Evolutionary conservation across 2,888 invertebrate species (phyloP), one percentile per base, ranked within the genome.

Genomic region (Lithosia quadra): DNA sequence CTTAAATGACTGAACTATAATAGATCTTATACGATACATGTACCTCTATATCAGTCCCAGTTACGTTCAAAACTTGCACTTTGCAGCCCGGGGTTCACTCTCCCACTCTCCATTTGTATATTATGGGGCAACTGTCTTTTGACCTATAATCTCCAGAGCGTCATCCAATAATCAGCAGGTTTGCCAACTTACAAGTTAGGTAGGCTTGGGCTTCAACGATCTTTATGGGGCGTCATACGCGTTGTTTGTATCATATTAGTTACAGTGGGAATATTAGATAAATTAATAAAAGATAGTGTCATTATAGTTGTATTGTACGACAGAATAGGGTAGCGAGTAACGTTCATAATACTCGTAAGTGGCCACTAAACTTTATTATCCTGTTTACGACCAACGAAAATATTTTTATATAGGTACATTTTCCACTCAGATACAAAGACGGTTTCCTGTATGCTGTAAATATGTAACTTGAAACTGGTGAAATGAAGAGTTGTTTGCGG

Each of bases 281-380:
- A 86, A 89, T 88, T 85, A 84, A 82, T 81, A 79, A 79, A 79
- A 83, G 83, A 82, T 82, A 78, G 73, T 71, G 55, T 79, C 76
- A 80, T 76, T 77, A 82, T 71, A 75, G 79, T 69, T 77, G 76
- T 78, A 82, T 80, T 80, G 65, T 78, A 78, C 74, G 75, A 78
- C 72, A 75, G 70, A 68, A 67, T 80, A 81, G 80, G 75, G 73
- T 75, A 80, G 72, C 76, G 82, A 79, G n/a, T 60, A 36, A 60
- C 78, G 81, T 85, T 87, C 89, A 88, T 90, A 18, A 24, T n/a
- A 83, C 78, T 81, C 79, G 82, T 86, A 90, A 92, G 91, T 90
- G 90, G 88, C 87, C 84, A 90, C 91, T 91, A 91, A 92, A 91
- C 86, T 91, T 91, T 91, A 92, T 91, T 90, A 88, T 90, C 85